Evolutionary conservation across 2,888 invertebrate species (phyloP).

Genomic region (Leptothorax acervorum): DNA sequence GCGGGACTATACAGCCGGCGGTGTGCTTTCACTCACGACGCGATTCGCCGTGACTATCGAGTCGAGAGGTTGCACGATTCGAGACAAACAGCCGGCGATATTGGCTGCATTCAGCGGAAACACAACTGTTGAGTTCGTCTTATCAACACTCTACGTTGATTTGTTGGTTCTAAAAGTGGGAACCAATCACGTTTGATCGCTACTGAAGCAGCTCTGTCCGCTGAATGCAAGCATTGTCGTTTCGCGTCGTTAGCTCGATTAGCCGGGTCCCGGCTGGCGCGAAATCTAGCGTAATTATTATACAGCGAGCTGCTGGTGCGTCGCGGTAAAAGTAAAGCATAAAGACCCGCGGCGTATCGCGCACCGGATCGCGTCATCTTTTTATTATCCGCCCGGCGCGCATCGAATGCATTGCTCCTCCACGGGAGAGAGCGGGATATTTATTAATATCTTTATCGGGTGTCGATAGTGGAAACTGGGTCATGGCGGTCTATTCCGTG

Average conservation of each 20-base stretch:
- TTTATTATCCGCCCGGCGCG: background rate
- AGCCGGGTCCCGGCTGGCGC: background rate
- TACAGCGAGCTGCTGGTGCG: background rate
- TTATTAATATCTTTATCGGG: constrained; percentile 69
- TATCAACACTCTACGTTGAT: too few relatives aligned
- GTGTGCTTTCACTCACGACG: constrained; percentile 70
- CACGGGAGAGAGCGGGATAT: constrained; percentile 18
- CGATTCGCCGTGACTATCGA: constrained; percentile 43
- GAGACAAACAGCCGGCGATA: too few relatives aligned
- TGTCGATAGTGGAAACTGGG: constrained; percentile 72
- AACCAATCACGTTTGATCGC: too few relatives aligned
- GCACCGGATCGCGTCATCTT: constrained; percentile 19
- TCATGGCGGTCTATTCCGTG: constrained; percentile 69
- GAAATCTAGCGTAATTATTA: background rate
- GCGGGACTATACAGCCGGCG: constrained; percentile 54
- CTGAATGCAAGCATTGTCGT: background rate
- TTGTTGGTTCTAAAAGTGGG: too few relatives aligned
- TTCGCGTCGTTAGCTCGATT: background rate
- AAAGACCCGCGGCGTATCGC: background rate
- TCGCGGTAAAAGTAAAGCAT: background rate
- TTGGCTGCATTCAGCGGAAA: too few relatives aligned
- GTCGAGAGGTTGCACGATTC: constrained; percentile 5
- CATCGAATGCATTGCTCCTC: constrained; percentile 20
- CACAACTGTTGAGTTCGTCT: too few relatives aligned
- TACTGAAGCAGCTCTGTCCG: too few relatives aligned